Base-by-base conservation (phyloP, 2,113 vertebrate species). In the Microcebus ravelobensis region DNA sequence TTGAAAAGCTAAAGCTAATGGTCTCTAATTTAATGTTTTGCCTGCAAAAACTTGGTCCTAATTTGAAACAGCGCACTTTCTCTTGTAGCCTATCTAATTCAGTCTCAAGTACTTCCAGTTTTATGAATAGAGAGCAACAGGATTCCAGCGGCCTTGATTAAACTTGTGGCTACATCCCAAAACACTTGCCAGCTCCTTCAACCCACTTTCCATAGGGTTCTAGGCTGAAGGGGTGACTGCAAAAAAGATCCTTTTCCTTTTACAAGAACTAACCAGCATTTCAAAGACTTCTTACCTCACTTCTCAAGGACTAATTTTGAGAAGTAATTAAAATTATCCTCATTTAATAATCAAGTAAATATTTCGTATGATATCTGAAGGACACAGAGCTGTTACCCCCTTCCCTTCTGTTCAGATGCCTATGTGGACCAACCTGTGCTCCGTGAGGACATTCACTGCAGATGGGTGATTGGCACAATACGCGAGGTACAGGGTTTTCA, bases 391-490 rank as follows among this genome's bases (percentile, higher is more conserved):
- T 15, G 52, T 23, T n/a, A 39, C 1, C 39, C 1, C 68, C 59
- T 7, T 65, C 83, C 83, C 55, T n/a, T 15, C 9, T 8, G 10
- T 42, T 42, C 39, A 34, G 25, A 39, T 3, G 18, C 18, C 31
- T 17, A 0, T 6, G 27, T 13, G 29, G 68, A 97, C 93, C 0
- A 98, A 99, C 99, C 99, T 99, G 98, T 99, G 99, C 95, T 99
- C 99, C 29, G 99, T 99, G 91, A 99, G 99, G 96, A 99, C 98
- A 83, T 99, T 99, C 42, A 99, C 99, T 34, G 99, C 99, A n/a
- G 99, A 99, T 0, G 99, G 99, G 93, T 99, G 99, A 98, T 99
- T 99, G 98, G 99, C 99, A 98, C 99, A 99, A 96, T 99, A 99
- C 0, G 98, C 98, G 29, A 99, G 98, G 96, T 99, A 99, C 31